Conservation (phyloP, 2,888 invertebrate genomes). For the Hirtodrosophila trivittata region DNA sequence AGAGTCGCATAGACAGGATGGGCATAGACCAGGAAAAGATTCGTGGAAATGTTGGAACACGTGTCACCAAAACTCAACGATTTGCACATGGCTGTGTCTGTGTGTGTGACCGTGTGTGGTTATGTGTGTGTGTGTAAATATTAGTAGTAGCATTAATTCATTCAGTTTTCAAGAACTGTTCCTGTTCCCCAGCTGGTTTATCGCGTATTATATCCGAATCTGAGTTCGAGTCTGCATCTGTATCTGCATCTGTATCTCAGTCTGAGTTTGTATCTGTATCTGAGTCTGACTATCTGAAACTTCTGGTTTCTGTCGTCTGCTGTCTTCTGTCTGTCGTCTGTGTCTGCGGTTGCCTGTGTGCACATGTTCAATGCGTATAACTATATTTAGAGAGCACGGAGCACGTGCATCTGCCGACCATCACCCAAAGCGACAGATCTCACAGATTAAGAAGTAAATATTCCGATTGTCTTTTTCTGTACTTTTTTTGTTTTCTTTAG, state of each 20-base stretch:
- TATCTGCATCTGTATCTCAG: slow-evolving; percentile 6
- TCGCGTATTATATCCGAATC: too few species aligned
- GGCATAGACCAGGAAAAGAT: slow-evolving; percentile 13
- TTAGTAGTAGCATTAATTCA: slow-evolving; percentile 14
- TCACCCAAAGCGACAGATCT: slow-evolving; percentile 18
- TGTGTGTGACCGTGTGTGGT: too few species aligned
- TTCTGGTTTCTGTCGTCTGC: slow-evolving; percentile 27
- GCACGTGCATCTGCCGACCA: slow-evolving; percentile 27
- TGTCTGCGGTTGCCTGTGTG: not conserved
- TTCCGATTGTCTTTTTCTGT: too few species aligned
- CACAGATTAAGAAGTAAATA: slow-evolving; percentile 21
- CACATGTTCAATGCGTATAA: slow-evolving; percentile 41
- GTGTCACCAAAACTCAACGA: slow-evolving; percentile 22
- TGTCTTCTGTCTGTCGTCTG: too few species aligned
- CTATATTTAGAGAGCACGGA: slow-evolving; percentile 44
- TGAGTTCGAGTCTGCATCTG: slow-evolving; percentile 1
- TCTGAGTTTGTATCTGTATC: too few species aligned
- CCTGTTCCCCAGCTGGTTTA: too few species aligned
- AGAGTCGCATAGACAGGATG: slow-evolving; percentile 5
- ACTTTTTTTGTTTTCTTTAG: too few species aligned
- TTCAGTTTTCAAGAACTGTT: slow-evolving; percentile 7
- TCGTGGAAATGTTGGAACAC: slow-evolving; percentile 28
- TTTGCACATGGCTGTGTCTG: slow-evolving; percentile 1
- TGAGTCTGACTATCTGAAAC: slow-evolving; percentile 20
- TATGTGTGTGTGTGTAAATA: not conserved